Percentiles rank a stretch among this genome's conserved stretches.
phyloP scores from a whole-genome alignment of 2,888 invertebrate species.

The Andrena dorsata region DNA sequence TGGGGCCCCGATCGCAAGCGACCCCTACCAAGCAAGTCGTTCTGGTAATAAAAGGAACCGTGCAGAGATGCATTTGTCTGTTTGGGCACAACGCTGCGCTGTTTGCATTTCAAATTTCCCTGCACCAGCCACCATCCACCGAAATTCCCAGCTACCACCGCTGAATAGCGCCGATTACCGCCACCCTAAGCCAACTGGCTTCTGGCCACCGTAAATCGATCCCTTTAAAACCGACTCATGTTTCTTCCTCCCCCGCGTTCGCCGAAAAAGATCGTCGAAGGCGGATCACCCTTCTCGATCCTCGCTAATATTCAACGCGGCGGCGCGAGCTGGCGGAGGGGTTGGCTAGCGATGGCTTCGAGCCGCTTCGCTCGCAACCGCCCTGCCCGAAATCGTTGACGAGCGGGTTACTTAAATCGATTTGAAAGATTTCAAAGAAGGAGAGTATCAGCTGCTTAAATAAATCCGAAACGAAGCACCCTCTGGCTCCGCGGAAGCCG shows the following conservation, averaged over 20 bases:
- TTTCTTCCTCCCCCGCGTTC: neutral
- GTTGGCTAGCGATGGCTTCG: conserved; percentile 3
- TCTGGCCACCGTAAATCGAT: neutral
- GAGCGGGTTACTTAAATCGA: too few relatives aligned
- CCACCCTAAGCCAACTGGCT: neutral
- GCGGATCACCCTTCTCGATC: conserved; percentile 1
- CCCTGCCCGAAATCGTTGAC: too few relatives aligned
- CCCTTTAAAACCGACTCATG: too few relatives aligned
- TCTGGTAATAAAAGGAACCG: too few relatives aligned
- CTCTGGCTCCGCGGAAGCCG: neutral
- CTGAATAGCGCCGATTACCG: neutral
- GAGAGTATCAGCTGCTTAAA: neutral
- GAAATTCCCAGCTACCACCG: neutral
- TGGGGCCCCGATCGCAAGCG: too few relatives aligned
- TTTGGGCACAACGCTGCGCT: neutral
- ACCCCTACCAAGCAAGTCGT: too few relatives aligned
- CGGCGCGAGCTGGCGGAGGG: neutral
- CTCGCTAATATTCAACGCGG: neutral
- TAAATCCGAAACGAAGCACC: neutral
- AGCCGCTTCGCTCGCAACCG: neutral
- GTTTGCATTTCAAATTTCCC: neutral
- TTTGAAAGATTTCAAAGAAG: too few relatives aligned
- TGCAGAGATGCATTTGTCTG: neutral
- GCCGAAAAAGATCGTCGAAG: neutral
- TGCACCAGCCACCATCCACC: neutral